Conservation (phyloP, 2,797 vertebrate species). For the Propithecus perrieri region DNA sequence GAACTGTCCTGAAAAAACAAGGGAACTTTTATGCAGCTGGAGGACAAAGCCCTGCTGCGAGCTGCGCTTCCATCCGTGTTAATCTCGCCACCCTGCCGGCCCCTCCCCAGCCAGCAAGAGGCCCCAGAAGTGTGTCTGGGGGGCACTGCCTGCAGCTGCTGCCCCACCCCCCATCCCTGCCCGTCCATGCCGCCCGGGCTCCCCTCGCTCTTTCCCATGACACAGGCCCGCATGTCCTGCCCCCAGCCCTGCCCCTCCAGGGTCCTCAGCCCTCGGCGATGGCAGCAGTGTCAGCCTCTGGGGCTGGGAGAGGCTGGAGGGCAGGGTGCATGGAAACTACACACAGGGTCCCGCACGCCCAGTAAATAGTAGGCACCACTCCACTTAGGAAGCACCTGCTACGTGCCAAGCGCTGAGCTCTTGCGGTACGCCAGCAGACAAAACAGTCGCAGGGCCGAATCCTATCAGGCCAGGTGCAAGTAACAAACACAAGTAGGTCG, state of each 20-base stretch:
- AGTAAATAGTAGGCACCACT: accelerated
- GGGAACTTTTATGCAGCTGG: not conserved
- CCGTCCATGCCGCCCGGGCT: not conserved
- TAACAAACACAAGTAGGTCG: not conserved
- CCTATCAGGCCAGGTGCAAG: not conserved
- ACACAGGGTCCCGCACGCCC: accelerated
- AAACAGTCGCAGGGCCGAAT: no score
- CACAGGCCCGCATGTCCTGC: not conserved
- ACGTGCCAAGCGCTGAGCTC: accelerated
- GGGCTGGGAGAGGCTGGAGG: not conserved
- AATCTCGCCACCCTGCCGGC: accelerated
- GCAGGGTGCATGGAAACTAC: accelerated
- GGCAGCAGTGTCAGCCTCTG: not conserved
- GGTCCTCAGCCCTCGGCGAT: not conserved
- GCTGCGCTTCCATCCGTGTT: no score
- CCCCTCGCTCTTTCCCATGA: not conserved
- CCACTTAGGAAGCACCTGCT: not conserved
- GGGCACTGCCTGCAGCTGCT: not conserved
- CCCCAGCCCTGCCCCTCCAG: no score
- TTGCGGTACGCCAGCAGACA: not conserved
- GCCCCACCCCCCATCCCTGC: not conserved
- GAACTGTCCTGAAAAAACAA: not conserved
- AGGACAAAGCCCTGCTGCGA: no score
- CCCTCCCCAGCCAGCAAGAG: not conserved
- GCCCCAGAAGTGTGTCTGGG: not conserved